Evolutionary conservation across 2,888 invertebrate genomes (phyloP), one percentile per base, ranked within the genome.

Genomic region (Lobophora halterata): DNA sequence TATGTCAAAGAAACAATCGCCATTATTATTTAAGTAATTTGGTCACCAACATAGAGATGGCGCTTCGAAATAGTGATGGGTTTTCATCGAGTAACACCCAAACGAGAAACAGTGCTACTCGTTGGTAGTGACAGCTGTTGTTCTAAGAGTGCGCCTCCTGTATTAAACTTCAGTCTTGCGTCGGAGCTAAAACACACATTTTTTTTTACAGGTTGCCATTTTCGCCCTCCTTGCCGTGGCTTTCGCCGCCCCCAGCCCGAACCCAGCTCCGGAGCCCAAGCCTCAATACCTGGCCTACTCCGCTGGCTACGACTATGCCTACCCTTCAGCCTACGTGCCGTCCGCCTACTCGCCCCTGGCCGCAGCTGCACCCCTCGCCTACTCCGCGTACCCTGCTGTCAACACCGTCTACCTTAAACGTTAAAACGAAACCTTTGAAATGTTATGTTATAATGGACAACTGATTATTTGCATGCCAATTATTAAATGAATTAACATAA

Each of bases 191-290:
- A 13, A 28, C 5, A 16, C 5, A 8, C 28, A 1, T 25, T 21
- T 26, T 43, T 42, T 29, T 56, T 72, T 61, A 7, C 65, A 90
- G 90, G 61, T 89, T 52, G 72, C 85, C 24, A 60, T 90, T 38
- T 78, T 87, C 58, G 89, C 88, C 51, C 51, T 90, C 40, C 44
- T 90, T 65, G 89, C 86, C 13, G 71, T 85, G 46, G 88, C 87
- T 16, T 65, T 82, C 40, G 89, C 89, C 29, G 81, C 79, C 5
- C 88, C 88, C 5, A 72, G 61, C 39, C 74, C 77, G 0, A 65
- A 70, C 5, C 71, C 79, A 2, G 54, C 53, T 10, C 67, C 68
- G 0, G 64, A 49, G 13, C 69, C 65, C 2, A 49, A 61, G 2
- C 73, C 73, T 2, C 77, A 78, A 44, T 5, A 59, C 24, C 9